These are phyloP conservation scores for Enteromius afrohamiltoni DNA, from an alignment of 2,797 vertebrate species.

Conservation along the genomic window DNA sequence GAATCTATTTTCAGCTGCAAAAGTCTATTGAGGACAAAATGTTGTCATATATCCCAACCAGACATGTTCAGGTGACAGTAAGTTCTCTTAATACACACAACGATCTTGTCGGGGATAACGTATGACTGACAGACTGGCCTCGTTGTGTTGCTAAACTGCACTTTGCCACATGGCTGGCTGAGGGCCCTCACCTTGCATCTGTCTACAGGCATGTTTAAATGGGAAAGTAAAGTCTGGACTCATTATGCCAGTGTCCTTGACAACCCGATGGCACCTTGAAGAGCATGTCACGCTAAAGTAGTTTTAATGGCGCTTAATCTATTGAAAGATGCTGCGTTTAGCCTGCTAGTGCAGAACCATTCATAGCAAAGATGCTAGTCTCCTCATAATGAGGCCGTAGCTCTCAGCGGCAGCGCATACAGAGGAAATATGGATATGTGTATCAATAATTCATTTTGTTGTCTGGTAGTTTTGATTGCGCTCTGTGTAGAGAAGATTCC, in stretches of 20 bases:
- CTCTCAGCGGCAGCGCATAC: constrained; percentile 26
- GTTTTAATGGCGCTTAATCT: constrained; percentile 55
- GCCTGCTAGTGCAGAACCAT: constrained; percentile 15
- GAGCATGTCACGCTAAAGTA: constrained; percentile 41
- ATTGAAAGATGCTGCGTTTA: constrained; percentile 15
- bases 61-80: neutral
- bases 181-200: constrained; percentile 24
- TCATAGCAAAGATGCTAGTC: constrained; percentile 15
- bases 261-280: constrained; percentile 39
- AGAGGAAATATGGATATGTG: constrained; percentile 42
- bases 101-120: neutral
- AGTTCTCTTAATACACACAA: constrained; percentile 12
- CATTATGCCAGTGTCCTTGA: constrained; percentile 47
- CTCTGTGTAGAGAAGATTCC: constrained; percentile 48
- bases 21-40: neutral
- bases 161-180: constrained; percentile 20
- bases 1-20: too few species aligned
- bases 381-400: constrained; percentile 38
- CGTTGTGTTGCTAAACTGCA: constrained; percentile 18
- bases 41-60: neutral
- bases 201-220: constrained; percentile 21
- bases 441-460: constrained; percentile 58
- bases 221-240: constrained; percentile 24
- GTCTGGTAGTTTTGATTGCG: constrained; percentile 52
- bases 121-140: constrained; percentile 28